phyloP scores from a whole-genome alignment of 2,797 vertebrate species.

The Lindbergichthys nudifrons region DNA sequence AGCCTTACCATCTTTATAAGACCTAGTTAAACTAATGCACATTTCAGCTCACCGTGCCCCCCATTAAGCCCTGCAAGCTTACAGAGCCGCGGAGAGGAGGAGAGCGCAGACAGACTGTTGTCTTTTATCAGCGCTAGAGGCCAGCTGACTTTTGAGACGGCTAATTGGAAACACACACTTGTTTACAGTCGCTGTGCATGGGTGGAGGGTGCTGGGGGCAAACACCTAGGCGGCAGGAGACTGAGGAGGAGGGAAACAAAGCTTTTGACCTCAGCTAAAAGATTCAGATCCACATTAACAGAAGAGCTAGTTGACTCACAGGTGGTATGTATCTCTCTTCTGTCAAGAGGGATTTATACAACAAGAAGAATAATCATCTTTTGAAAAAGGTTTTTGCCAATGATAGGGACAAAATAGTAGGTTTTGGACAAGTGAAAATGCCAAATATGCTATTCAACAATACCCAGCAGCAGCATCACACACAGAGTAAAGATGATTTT shows the following conservation, averaged over 20 bases:
- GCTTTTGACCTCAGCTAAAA: slow-evolving; percentile 21
- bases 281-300: slow-evolving; percentile 16
- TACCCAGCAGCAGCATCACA: not conserved
- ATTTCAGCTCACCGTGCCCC: slow-evolving; percentile 39
- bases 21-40: slow-evolving; percentile 64
- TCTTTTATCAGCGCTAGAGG: slow-evolving; percentile 60
- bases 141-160: slow-evolving; percentile 46
- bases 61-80: slow-evolving; percentile 35
- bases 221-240: slow-evolving; percentile 33
- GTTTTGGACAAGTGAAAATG: not conserved
- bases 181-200: slow-evolving; percentile 58
- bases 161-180: slow-evolving; percentile 80
- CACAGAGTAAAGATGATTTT: not conserved
- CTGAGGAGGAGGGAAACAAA: slow-evolving; percentile 21
- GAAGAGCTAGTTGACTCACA: not conserved
- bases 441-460: too few species aligned
- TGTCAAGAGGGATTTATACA: slow-evolving; percentile 1
- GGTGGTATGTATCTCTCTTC: slow-evolving; percentile 23
- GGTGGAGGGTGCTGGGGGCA: slow-evolving; percentile 43
- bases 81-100: slow-evolving; percentile 17
- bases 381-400: not conserved
- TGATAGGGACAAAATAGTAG: not conserved
- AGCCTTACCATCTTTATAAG: slow-evolving; percentile 57
- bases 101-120: slow-evolving; percentile 50
- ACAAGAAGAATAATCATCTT: not conserved